Conservation (phyloP, 2,888 invertebrate species). For the Norana najaformis region DNA sequence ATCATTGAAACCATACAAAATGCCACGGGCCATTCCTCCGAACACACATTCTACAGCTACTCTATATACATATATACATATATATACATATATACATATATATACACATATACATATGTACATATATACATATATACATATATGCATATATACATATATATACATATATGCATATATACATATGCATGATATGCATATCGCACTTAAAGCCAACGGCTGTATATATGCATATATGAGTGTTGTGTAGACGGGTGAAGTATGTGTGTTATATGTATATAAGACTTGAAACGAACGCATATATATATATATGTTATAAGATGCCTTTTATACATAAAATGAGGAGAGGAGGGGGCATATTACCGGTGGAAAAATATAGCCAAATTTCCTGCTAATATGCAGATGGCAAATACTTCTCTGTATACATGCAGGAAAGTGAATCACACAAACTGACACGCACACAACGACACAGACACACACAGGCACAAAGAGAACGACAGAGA, state of each 20-base stretch:
- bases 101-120: too few species aligned
- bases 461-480: too few species aligned
- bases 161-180: too few species aligned
- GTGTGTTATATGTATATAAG: not conserved
- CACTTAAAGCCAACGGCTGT: not conserved
- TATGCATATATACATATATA: too few species aligned
- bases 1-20: constrained; percentile 22
- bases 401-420: not conserved
- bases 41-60: not conserved
- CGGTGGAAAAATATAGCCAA: not conserved
- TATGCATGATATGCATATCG: not conserved
- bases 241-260: too few species aligned
- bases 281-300: not conserved
- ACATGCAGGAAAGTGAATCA: not conserved
- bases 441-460: not conserved
- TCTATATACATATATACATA: not conserved
- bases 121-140: too few species aligned
- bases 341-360: not conserved
- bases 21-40: not conserved
- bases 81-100: not conserved
- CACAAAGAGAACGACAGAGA: not conserved
- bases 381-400: not conserved
- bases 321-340: not conserved
- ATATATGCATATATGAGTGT: too few species aligned
- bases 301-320: not conserved